Percentiles rank a stretch among this genome's conserved stretches.
Evolutionary conservation across 2,888 invertebrate genomes (phyloP).

Genomic region (Tenthredo distinguenda): DNA sequence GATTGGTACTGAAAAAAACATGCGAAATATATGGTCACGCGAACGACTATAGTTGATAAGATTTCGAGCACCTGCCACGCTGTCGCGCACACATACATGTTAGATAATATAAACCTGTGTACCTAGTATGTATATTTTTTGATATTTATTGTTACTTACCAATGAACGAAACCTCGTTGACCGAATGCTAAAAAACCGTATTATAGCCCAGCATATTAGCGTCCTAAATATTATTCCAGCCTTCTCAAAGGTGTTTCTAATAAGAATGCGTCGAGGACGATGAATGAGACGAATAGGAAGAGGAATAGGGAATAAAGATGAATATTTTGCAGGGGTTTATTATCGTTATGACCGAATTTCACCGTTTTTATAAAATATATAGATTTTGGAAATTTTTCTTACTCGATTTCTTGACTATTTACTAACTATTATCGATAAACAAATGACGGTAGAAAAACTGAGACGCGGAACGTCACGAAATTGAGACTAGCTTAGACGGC

Average conservation of each 20-base stretch:
- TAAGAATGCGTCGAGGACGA: not conserved
- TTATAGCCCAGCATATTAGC: slow-evolving; percentile 67
- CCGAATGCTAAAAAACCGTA: slow-evolving; percentile 75
- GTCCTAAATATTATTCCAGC: not conserved
- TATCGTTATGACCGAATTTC: not conserved
- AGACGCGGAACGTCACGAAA: not conserved
- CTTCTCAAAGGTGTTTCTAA: not conserved
- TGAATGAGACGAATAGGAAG: not conserved
- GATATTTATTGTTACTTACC: slow-evolving; percentile 67
- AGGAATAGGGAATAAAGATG: not conserved
- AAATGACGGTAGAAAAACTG: not conserved
- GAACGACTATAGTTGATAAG: not conserved
- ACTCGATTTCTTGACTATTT: not conserved
- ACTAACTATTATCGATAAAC: not conserved
- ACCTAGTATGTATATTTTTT: not conserved
- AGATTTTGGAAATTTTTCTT: not conserved
- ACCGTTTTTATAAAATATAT: not conserved
- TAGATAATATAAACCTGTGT: not conserved
- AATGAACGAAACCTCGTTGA: slow-evolving; percentile 64
- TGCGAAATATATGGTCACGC: not conserved
- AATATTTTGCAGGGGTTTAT: not conserved
- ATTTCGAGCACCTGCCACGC: not conserved
- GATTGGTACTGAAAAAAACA: not conserved
- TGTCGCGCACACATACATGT: not conserved
- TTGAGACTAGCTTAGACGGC: slow-evolving; percentile 17